Percentiles rank a stretch among this genome's conserved stretches.
Evolutionary conservation across 2,888 invertebrate species (phyloP).

Genomic region (Venusia cambrica): DNA sequence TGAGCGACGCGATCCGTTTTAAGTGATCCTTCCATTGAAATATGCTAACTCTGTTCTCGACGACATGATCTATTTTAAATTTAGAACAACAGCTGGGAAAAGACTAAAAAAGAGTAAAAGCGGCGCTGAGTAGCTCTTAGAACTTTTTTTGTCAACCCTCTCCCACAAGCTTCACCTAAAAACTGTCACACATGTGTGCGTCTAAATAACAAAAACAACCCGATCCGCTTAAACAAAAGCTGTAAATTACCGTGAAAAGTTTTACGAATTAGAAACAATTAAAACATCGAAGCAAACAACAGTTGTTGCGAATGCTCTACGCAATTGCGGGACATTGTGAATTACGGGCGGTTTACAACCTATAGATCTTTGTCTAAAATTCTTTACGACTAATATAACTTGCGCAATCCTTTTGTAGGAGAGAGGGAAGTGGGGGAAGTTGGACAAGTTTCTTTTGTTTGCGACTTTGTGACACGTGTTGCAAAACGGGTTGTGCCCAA

Average conservation of each 20-base stretch:
- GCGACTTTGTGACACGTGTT: conserved; percentile 77
- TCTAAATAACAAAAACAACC: conserved; percentile 46
- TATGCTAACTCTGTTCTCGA: conserved; percentile 46
- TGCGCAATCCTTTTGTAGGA: conserved; percentile 78
- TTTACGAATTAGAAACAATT: conserved; percentile 79
- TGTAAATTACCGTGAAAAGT: conserved; percentile 73
- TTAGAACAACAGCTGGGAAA: conserved; percentile 17
- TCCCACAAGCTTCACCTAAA: conserved; percentile 49
- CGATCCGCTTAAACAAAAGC: conserved; percentile 63
- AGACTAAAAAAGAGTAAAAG: too few species aligned
- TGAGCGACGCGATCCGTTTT: conserved; percentile 56
- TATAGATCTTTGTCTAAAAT: conserved; percentile 77
- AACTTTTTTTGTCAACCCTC: conserved; percentile 48
- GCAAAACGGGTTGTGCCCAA: conserved; percentile 74
- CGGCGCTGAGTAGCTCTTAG: conserved; percentile 11
- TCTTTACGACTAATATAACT: conserved; percentile 79
- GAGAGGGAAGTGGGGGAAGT: conserved; percentile 47
- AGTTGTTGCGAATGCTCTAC: conserved; percentile 77
- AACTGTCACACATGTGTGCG: conserved; percentile 47
- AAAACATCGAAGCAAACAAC: conserved; percentile 77
- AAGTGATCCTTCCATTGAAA: conserved; percentile 62
- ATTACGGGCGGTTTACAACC: conserved; percentile 73
- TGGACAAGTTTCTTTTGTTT: conserved; percentile 75
- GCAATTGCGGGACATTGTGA: conserved; percentile 76
- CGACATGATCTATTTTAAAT: conserved; percentile 28